Conservation (phyloP, 1,140 invertebrate species). For the Eurosta solidaginis region DNA sequence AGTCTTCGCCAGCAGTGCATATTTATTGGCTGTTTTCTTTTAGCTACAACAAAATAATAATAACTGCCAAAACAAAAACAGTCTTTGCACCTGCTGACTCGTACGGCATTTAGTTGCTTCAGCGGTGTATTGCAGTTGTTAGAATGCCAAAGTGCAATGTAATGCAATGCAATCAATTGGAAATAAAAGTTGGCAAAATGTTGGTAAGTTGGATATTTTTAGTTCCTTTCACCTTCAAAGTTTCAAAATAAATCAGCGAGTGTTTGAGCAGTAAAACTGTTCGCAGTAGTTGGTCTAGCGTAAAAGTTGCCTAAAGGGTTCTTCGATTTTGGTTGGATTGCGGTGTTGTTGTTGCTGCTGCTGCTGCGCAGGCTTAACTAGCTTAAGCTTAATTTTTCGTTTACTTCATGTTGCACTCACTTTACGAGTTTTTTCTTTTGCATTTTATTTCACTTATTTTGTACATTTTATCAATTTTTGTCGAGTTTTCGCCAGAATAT, state of each 20-base stretch:
- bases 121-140: neutral
- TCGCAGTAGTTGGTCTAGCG: neutral
- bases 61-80: neutral
- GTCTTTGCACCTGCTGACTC: neutral
- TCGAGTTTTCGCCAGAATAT: too few species aligned
- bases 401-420: too few species aligned
- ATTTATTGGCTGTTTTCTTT: slow-evolving; percentile 13
- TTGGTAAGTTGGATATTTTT: neutral
- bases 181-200: slow-evolving; percentile 13
- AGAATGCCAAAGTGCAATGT: neutral
- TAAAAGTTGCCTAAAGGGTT: neutral
- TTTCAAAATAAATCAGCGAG: neutral
- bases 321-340: neutral
- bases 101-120: neutral
- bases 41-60: slow-evolving; percentile 1
- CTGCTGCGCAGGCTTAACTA: neutral
- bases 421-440: too few species aligned
- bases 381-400: too few species aligned
- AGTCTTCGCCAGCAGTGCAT: neutral
- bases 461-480: too few species aligned
- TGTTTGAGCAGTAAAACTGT: neutral
- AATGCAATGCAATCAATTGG: slow-evolving; percentile 10
- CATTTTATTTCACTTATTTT: too few species aligned
- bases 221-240: neutral
- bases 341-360: neutral